Evolutionary conservation across 1,140 invertebrate genomes (phyloP), one percentile per base, ranked within the genome.

Genomic region (Cotesia vestalis): DNA sequence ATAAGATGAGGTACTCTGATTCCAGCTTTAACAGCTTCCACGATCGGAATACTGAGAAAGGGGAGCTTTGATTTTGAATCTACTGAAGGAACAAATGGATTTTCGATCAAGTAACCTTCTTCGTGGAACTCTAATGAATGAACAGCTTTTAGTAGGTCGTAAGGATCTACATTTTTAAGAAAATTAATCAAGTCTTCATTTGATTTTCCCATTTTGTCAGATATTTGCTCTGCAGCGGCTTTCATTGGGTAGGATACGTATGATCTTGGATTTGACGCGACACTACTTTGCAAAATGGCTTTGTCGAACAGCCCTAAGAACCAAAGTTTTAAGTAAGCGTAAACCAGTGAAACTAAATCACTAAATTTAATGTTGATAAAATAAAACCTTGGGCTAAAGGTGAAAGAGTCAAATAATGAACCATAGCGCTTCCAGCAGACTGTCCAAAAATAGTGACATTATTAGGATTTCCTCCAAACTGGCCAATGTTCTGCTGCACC

Each of bases 391-490:
- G 12, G 9, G 75, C 40, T 61, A 80, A 40, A 5, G 80, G 79
- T 38, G 78, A 80, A 34, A 81, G 2, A 3, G 72, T 69, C 34
- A 81, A 64, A 34, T 73, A 81, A 73, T 83, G 80, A 4, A 89
- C 86, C 1, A 84, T 86, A 4, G 84, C 85, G 4, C 81, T 85
- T 4, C 90, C 89, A 27, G 89, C 88, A 9, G 80, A 85, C 79
- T 92, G 91, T 2, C 92, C 92, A 76, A 92, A 91, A 38, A 93
- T 78, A 1, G 92, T 94, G 3, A 93, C 88, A 40, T 89, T 88
- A 40, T 89, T 77, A 0, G 89, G 85, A 78, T 91, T 89, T 1
- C 92, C 91, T 14, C 90, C 90, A 73, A 93, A 92, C 52, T 78
- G 78, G 17, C 85, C 82, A 52, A 91, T 90, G 80, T 93, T 92